These are phyloP conservation scores for Microcaecilia unicolor DNA, from an alignment of 2,797 vertebrate species.

Conservation along the genomic window DNA sequence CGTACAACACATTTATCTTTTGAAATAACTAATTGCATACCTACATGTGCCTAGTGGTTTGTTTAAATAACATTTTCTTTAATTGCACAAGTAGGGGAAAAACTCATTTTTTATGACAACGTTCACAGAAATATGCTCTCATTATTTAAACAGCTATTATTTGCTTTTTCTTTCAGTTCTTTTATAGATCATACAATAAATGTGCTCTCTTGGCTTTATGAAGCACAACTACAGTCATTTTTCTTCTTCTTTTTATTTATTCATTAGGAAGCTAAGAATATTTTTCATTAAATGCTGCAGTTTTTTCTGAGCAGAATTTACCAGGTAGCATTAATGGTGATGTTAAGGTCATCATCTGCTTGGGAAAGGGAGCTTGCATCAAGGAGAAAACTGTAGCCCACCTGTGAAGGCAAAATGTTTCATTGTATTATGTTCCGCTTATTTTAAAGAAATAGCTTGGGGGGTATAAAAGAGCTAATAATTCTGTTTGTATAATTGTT, in stretches of 20 bases:
- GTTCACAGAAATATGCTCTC: not conserved
- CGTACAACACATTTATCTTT: not conserved
- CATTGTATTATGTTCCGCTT: not conserved
- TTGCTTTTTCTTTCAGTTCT: not conserved
- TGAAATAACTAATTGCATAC: not conserved
- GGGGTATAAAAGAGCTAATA: not conserved
- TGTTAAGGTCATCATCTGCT: conserved; percentile 62
- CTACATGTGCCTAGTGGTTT: not conserved
- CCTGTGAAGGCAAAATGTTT: conserved; percentile 45
- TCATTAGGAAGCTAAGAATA: not conserved
- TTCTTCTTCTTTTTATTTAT: too few relatives aligned
- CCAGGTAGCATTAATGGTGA: conserved; percentile 72
- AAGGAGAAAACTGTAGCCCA: conserved; percentile 78
- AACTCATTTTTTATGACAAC: not conserved
- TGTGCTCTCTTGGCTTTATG: conserved; percentile 3
- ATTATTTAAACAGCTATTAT: not conserved
- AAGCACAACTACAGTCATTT: not conserved
- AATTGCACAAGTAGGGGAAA: not conserved
- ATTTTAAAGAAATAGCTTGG: not conserved
- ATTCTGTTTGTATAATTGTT: too few relatives aligned
- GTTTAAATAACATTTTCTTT: not conserved
- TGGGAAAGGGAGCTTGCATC: conserved; percentile 76
- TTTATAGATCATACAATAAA: not conserved
- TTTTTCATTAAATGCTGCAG: not conserved
- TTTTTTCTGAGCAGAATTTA: conserved; percentile 31